Evolutionary conservation across 2,113 vertebrate genomes (phyloP).

Genomic region (Entelurus aequoreus): DNA sequence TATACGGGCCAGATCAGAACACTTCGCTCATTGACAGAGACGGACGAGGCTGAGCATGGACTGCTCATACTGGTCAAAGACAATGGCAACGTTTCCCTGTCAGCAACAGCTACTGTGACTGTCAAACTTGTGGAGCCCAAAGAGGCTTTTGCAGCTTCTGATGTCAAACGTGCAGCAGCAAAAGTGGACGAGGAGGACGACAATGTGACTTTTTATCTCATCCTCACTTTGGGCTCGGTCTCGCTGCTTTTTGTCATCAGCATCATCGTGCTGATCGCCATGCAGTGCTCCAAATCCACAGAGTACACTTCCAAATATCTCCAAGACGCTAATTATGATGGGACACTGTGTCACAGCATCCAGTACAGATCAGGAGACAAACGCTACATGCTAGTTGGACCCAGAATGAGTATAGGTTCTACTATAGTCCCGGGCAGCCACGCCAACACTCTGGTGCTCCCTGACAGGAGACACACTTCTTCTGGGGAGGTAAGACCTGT

Average conservation of each 20-base stretch:
- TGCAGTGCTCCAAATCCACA: conserved; percentile 38
- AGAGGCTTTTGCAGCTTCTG: conserved; percentile 23
- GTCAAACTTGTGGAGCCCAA: too few species aligned
- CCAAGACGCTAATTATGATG: conserved; percentile 47
- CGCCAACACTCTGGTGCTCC: conserved; percentile 38
- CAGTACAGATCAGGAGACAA: conserved; percentile 33
- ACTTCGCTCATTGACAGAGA: too few species aligned
- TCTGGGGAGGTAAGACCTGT: conserved; percentile 44
- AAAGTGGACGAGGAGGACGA: conserved; percentile 11
- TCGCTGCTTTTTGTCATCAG: conserved; percentile 43
- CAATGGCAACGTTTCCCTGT: too few species aligned
- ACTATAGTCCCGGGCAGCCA: conserved; percentile 16
- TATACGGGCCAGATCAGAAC: too few species aligned
- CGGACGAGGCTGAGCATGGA: too few species aligned
- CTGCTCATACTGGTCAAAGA: too few species aligned
- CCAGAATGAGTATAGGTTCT: conserved; percentile 39
- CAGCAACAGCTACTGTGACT: too few species aligned
- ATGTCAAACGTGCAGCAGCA: conserved; percentile 9
- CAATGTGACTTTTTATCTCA: conserved; percentile 37
- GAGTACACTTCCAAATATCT: conserved; percentile 46
- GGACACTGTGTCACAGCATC: conserved; percentile 47
- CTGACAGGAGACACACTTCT: conserved; percentile 19
- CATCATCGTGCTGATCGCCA: conserved; percentile 40
- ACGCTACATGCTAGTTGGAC: conserved; percentile 31
- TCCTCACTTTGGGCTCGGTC: conserved; percentile 43